Percentiles rank a stretch among this genome's conserved stretches.
These are phyloP conservation scores for Chrysopilus asiliformis DNA, from an alignment of 2,888 invertebrate genomes.

Conservation along the genomic window DNA sequence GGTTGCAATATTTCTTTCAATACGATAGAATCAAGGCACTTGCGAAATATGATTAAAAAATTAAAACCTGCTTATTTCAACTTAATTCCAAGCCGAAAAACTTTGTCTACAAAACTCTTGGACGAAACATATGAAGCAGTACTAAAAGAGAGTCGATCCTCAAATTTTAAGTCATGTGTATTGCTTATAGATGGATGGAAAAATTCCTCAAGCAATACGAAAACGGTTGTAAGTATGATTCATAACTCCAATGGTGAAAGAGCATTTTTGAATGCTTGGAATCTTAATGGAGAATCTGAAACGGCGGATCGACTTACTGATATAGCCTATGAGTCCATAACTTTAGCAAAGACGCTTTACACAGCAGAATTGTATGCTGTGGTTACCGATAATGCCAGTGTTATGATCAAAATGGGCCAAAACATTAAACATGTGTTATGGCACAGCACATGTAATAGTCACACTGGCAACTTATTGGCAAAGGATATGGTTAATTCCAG, in stretches of 20 bases:
- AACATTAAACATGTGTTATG: neutral
- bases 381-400: conserved; percentile 5
- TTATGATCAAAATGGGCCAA: neutral
- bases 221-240: neutral
- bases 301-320: neutral
- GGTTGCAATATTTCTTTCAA: too few species aligned
- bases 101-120: too few species aligned
- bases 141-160: too few species aligned
- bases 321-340: conserved; percentile 2
- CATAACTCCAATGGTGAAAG: conserved; percentile 1
- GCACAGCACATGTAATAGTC: conserved; percentile 6
- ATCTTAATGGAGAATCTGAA: conserved; percentile 1
- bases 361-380: conserved; percentile 6
- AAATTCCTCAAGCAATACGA: neutral
- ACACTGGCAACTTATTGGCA: conserved; percentile 3
- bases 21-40: too few species aligned
- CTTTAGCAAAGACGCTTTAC: conserved; percentile 1
- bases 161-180: too few species aligned
- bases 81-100: too few species aligned
- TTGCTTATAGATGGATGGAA: conserved; percentile 7
- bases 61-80: too few species aligned
- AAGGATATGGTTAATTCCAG: conserved; percentile 4
- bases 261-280: conserved; percentile 7
- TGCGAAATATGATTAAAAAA: too few species aligned
- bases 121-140: too few species aligned